phyloP scores from a whole-genome alignment of 1,140 invertebrate species.

The Ceratina australensis region DNA sequence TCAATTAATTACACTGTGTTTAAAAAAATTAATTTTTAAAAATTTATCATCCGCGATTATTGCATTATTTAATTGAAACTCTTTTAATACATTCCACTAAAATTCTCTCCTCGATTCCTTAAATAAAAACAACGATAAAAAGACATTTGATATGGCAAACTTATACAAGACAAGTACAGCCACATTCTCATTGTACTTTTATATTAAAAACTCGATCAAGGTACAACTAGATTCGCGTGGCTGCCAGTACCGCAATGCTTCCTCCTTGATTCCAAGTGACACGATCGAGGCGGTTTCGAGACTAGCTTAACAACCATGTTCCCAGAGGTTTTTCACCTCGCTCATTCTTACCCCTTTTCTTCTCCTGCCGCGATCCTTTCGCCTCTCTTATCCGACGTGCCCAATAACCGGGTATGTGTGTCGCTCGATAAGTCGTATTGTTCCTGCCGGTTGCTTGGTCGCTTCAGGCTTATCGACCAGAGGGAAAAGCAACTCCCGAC shows the following conservation, averaged over 20 bases:
- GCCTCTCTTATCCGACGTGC: constrained; percentile 46
- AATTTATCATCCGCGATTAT: too few species aligned
- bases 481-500: constrained; percentile 15
- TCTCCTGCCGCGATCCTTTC: constrained; percentile 24
- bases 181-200: too few species aligned
- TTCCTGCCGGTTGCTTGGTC: constrained; percentile 26
- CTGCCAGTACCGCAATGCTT: neutral
- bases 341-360: neutral
- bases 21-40: too few species aligned
- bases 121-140: neutral
- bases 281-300: constrained; percentile 1
- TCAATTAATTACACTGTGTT: too few species aligned
- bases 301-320: neutral
- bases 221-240: constrained; percentile 26
- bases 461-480: constrained; percentile 30
- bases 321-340: neutral
- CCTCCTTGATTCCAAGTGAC: constrained; percentile 32
- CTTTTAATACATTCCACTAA: too few species aligned
- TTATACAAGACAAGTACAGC: too few species aligned
- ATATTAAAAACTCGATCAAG: constrained; percentile 19
- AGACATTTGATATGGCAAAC: too few species aligned
- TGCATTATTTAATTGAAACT: too few species aligned
- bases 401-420: constrained; percentile 53
- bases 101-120: too few species aligned
- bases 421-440: constrained; percentile 55